Conservation (phyloP, 2,888 invertebrate genomes). For the Pseudococcus jackbeardsleyi region DNA sequence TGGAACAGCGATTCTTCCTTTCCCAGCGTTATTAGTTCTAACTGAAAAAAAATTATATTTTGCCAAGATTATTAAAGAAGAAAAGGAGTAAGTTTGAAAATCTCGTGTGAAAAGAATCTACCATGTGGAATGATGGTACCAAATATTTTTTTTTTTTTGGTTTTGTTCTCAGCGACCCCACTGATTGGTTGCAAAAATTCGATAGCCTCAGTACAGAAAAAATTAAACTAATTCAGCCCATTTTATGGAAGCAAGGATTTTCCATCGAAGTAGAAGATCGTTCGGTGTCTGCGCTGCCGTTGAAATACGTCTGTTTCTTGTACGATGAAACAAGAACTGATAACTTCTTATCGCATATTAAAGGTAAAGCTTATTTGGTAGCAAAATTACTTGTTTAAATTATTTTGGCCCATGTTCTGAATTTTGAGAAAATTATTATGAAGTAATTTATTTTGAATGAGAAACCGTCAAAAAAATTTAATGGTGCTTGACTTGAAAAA, state of each 20-base stretch:
- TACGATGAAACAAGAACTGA: slow-evolving; percentile 57
- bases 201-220: slow-evolving; percentile 44
- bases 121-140: not conserved
- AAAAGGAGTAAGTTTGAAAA: slow-evolving; percentile 54
- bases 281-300: not conserved
- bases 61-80: slow-evolving; percentile 50
- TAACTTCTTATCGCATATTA: slow-evolving; percentile 54
- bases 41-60: slow-evolving; percentile 57
- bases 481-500: too few relatives aligned
- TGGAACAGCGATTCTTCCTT: not conserved
- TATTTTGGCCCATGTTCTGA: too few relatives aligned
- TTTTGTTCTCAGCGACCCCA: slow-evolving; percentile 50
- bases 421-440: too few relatives aligned
- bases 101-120: not conserved
- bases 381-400: too few relatives aligned
- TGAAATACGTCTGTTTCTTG: slow-evolving; percentile 40
- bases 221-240: slow-evolving; percentile 59
- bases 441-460: too few relatives aligned
- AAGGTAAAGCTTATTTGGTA: not conserved
- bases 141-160: not conserved
- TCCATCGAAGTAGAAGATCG: slow-evolving; percentile 58
- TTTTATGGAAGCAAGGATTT: slow-evolving; percentile 61
- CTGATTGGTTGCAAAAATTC: slow-evolving; percentile 57
- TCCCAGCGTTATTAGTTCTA: slow-evolving; percentile 47
- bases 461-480: too few relatives aligned